phyloP scores from a whole-genome alignment of 2,888 invertebrate genomes.

The Gnatocerus cornutus region DNA sequence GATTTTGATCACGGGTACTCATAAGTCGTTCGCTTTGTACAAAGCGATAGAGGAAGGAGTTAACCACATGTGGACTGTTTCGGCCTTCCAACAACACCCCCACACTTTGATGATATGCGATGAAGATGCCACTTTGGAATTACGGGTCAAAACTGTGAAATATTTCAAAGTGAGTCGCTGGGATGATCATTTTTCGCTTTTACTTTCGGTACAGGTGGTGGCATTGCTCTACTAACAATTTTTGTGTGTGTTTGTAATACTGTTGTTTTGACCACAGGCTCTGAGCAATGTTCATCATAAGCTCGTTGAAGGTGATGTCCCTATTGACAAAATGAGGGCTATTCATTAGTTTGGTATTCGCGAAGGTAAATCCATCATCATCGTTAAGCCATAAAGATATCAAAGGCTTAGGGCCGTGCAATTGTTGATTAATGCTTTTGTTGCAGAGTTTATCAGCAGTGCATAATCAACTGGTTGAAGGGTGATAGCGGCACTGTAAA shows the following conservation, averaged over 20 bases:
- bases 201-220: constrained; percentile 15
- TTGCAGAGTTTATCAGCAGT: constrained; percentile 73
- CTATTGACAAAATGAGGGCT: constrained; percentile 67
- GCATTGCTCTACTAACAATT: constrained; percentile 2
- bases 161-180: constrained; percentile 87
- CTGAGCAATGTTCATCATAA: constrained; percentile 90
- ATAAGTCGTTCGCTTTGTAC: constrained; percentile 96
- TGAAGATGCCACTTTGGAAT: constrained; percentile 97
- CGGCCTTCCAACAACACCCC: constrained; percentile 97
- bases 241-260: constrained; percentile 23
- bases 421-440: constrained; percentile 53
- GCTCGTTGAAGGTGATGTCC: constrained; percentile 79
- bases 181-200: too few relatives aligned
- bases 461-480: constrained; percentile 71
- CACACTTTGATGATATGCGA: constrained; percentile 96
- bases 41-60: constrained; percentile 99
- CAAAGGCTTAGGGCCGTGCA: neutral
- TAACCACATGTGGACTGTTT: constrained; percentile 99
- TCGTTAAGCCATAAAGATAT: neutral
- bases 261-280: constrained; percentile 73
- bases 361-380: constrained; percentile 16
- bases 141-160: constrained; percentile 98
- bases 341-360: constrained; percentile 64
- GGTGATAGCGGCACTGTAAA: constrained; percentile 40
- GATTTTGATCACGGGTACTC: constrained; percentile 97